Evolutionary conservation across 2,888 invertebrate species (phyloP).

Genomic region (Oscheius sp.): DNA sequence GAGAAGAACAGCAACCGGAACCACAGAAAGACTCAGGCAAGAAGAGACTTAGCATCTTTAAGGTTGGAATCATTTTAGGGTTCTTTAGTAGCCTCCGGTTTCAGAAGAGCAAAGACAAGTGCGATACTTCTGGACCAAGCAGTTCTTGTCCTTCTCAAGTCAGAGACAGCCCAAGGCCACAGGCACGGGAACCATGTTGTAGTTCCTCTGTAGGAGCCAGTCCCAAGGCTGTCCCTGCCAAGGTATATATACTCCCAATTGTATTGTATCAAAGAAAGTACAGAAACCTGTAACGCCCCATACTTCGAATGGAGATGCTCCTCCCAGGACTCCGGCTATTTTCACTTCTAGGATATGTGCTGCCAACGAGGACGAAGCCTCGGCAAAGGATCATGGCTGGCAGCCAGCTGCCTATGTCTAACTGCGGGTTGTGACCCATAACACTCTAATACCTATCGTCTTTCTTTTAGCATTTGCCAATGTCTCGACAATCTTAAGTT

Average conservation of each 20-base stretch:
- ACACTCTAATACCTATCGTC: conserved; percentile 23
- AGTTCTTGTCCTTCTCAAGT: not conserved
- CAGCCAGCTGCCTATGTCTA: conserved; percentile 61
- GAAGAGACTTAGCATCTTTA: conserved; percentile 44
- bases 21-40: conserved; percentile 28
- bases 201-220: conserved; percentile 13
- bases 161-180: conserved; percentile 18
- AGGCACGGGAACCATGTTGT: conserved; percentile 22
- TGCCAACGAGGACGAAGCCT: conserved; percentile 15
- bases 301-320: conserved; percentile 43
- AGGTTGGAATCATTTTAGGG: conserved; percentile 12
- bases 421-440: conserved; percentile 19
- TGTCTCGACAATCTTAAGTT: not conserved
- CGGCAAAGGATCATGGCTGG: conserved; percentile 40
- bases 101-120: conserved; percentile 33
- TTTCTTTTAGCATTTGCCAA: conserved; percentile 31
- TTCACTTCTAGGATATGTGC: conserved; percentile 42
- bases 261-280: not conserved
- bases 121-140: not conserved
- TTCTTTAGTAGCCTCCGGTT: not conserved
- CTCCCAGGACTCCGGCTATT: conserved; percentile 49
- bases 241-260: not conserved
- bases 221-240: conserved; percentile 21
- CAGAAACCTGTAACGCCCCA: conserved; percentile 27
- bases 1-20: conserved; percentile 39